Evolutionary conservation across 1,140 invertebrate species (phyloP).

Genomic region (Heliconius hermathena): DNA sequence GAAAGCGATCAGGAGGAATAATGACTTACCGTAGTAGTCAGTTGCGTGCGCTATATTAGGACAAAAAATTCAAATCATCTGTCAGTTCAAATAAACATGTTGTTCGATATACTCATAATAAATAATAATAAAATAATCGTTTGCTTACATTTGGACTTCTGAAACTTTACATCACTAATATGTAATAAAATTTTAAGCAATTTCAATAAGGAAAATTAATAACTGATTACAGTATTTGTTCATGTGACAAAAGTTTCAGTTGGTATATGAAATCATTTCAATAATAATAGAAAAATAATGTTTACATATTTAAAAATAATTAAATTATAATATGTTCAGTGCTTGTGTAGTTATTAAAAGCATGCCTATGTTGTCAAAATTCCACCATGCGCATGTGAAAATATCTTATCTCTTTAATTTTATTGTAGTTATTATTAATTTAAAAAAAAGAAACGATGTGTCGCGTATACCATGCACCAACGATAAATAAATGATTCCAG

Average conservation of each 20-base stretch:
- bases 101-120: constrained; percentile 35
- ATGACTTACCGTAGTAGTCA: constrained; percentile 99
- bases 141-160: neutral
- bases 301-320: neutral
- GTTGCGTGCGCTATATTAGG: constrained; percentile 95
- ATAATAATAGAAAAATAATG: neutral
- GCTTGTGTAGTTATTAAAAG: constrained; percentile 35
- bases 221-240: neutral
- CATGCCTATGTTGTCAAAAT: neutral
- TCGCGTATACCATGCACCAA: neutral
- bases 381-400: neutral
- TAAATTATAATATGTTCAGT: constrained; percentile 56
- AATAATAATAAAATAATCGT: constrained; percentile 17
- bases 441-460: neutral
- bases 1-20: constrained; percentile 85
- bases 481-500: neutral
- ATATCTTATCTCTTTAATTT: neutral
- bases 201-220: neutral
- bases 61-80: constrained; percentile 84
- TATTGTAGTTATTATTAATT: neutral
- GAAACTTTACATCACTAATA: neutral
- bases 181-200: neutral
- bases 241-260: neutral
- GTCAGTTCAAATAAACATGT: constrained; percentile 61
- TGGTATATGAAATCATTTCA: neutral